Conservation (phyloP, 1,140 invertebrate species). For the Subanguina moxae region DNA sequence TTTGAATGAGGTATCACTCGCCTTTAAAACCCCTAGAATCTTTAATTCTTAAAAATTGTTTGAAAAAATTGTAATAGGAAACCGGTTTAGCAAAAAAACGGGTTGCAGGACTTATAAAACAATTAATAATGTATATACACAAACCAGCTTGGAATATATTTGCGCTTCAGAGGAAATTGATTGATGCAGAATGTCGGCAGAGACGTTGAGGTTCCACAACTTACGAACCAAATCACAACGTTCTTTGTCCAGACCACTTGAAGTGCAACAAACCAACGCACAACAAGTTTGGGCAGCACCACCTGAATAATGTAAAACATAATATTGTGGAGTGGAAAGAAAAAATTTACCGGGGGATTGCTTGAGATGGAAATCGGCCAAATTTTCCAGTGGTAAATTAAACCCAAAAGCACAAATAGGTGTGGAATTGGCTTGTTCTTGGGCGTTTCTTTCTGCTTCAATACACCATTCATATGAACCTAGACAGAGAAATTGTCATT, state of each 20-base stretch:
- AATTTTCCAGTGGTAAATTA: constrained; percentile 9
- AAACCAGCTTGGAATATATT: not conserved
- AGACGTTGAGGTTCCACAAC: not conserved
- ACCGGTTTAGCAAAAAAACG: no score
- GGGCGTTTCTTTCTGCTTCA: constrained; percentile 1
- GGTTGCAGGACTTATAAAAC: no score
- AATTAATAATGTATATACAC: not conserved
- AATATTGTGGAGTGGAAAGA: not conserved
- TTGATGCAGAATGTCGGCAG: constrained; percentile 2
- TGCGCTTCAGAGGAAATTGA: not conserved
- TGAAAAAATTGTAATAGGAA: no score
- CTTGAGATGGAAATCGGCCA: not conserved
- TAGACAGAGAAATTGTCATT: not conserved
- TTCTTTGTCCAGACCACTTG: not conserved
- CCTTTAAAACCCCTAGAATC: no score
- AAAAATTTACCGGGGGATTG: not conserved
- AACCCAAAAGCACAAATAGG: constrained; percentile 17
- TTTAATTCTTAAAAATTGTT: no score
- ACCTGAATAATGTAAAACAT: constrained; percentile 2
- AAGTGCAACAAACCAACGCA: constrained; percentile 5
- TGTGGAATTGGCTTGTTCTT: not conserved
- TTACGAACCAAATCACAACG: constrained; percentile 5
- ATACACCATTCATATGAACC: constrained; percentile 14
- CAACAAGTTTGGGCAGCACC: not conserved
- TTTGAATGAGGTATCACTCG: no score